These are phyloP conservation scores for Turritopsis dohrnii DNA, from an alignment of 30 jellyfish, hydroid and myxozoan genomes.

Conservation along the genomic window DNA sequence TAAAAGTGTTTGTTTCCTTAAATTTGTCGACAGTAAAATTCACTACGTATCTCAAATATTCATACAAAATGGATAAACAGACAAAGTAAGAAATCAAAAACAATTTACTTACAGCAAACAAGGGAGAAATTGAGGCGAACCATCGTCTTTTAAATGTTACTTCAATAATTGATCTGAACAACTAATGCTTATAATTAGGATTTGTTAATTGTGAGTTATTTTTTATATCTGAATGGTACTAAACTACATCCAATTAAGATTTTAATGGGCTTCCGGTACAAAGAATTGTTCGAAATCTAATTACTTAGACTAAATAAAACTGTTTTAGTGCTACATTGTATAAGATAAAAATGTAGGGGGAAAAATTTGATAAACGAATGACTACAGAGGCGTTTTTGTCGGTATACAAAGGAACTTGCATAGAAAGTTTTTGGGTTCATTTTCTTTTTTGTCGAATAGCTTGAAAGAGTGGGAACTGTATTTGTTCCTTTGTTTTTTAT, in stretches of 20 bases:
- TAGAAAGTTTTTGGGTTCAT: not conserved
- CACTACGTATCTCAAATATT: not conserved
- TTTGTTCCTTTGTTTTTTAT: no score
- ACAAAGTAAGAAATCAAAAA: not conserved
- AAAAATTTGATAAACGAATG: not conserved
- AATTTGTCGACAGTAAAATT: not conserved
- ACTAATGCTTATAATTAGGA: not conserved
- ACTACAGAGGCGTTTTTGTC: not conserved
- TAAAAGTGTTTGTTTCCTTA: not conserved
- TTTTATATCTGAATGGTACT: not conserved
- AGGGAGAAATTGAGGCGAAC: not conserved
- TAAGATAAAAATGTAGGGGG: not conserved
- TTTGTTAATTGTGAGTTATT: not conserved
- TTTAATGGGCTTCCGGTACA: not conserved
- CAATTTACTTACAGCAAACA: not conserved
- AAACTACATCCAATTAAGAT: not conserved
- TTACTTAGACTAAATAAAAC: not conserved
- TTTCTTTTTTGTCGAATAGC: not conserved
- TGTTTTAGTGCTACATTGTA: not conserved
- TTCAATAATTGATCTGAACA: not conserved
- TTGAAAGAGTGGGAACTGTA: not conserved
- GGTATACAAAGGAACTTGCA: not conserved
- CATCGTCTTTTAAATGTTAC: not conserved
- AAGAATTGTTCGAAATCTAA: not conserved
- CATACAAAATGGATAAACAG: not conserved